These are phyloP conservation scores for Lasius platythorax DNA, from an alignment of 2,888 invertebrate genomes.

Conservation along the genomic window DNA sequence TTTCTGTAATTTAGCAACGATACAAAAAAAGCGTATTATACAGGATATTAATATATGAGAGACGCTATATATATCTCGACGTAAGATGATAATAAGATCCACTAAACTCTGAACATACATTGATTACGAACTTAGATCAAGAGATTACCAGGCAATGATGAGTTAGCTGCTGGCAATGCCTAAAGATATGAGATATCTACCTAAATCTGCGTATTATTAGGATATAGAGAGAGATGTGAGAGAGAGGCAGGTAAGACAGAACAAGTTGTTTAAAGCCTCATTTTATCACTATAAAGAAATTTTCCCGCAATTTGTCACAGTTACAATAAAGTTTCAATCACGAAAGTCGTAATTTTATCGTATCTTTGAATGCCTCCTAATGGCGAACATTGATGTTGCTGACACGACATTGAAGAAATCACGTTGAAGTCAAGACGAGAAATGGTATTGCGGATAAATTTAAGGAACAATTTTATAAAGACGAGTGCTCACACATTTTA, in stretches of 20 bases:
- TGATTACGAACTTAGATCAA: constrained; percentile 8
- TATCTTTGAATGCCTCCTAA: constrained; percentile 33
- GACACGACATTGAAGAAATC: neutral
- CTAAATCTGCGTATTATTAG: neutral
- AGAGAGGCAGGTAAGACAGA: neutral
- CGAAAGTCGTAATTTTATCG: constrained; percentile 14
- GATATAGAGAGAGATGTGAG: neutral
- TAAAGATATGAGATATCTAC: neutral
- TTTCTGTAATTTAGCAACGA: neutral
- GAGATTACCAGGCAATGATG: neutral
- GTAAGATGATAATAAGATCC: neutral
- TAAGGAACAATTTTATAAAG: neutral
- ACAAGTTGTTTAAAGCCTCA: constrained; percentile 33
- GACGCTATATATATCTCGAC: neutral
- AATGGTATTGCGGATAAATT: constrained; percentile 1
- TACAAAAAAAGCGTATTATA: neutral
- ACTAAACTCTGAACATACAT: neutral
- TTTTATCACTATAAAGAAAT: constrained; percentile 18
- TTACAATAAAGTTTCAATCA: constrained; percentile 37
- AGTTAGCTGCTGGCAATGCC: neutral
- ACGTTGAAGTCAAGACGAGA: neutral
- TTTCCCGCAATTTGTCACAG: constrained; percentile 34
- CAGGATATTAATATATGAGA: neutral
- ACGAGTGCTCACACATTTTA: neutral
- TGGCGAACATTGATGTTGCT: constrained; percentile 22